Evolutionary conservation across 2,797 vertebrate genomes (phyloP), one percentile per base, ranked within the genome.

Genomic region (Fundulus diaphanus): DNA sequence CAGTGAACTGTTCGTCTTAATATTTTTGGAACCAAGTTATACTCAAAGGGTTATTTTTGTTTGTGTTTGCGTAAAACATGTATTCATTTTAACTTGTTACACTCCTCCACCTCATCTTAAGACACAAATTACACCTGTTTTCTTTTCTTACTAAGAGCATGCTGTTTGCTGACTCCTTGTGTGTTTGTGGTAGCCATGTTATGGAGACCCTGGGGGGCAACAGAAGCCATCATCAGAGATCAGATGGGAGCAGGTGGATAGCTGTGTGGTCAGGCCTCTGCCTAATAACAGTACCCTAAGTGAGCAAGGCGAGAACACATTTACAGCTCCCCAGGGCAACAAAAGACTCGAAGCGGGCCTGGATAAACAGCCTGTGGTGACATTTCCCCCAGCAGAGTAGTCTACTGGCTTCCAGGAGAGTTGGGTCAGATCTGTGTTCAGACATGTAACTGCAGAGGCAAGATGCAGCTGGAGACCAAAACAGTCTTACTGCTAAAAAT

Each of bases 261-360:
- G 87, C 90, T 80, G 78, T 85, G 85, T 90, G 84, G 80, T 79
- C 82, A 81, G 84, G 82, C 88, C 90, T 85, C 85, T 57, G 80
- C 61, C 74, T 88, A 82, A 89, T 86, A 80, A 85, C 90, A 88
- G 82, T 68, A 78, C 33, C 65, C 83, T 44, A 72, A 90, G 86
- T 82, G 80, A 88, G 90, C 87, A 87, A 77, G 88, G 90, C 87
- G 92, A 89, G 91, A 95, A 94, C 93, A 93, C 91, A 89, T 95
- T 95, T 94, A 95, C 91, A 89, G 92, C 90, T 94, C 95, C 93
- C 93, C 79, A 20, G 93, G 88, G 94, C 79, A 78, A 86, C 80
- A 76, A 89, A 90, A 90, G 89, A 68, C 76, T 79, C 57, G 65
- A 70, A 67, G 77, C 85, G 80, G 85, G 77, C 76, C 79, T 61